These are phyloP conservation scores for Epistrophe grossulariae DNA, from an alignment of 2,888 invertebrate species.

Conservation along the genomic window DNA sequence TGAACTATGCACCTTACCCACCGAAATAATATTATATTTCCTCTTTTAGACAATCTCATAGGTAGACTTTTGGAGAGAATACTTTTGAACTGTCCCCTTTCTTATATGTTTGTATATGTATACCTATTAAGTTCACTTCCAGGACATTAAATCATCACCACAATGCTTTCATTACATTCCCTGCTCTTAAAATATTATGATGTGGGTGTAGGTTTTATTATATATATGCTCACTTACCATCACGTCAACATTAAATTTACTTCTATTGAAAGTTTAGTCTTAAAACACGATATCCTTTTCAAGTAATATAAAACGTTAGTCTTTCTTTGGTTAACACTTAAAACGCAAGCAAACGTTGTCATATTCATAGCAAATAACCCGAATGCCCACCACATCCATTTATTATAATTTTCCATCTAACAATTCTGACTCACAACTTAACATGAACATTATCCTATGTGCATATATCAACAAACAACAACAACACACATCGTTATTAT, in stretches of 20 bases:
- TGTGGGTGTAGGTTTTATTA: not conserved
- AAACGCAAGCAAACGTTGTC: slow-evolving; percentile 43
- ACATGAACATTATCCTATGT: slow-evolving; percentile 18
- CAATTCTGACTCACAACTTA: not conserved
- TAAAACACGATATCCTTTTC: slow-evolving; percentile 35
- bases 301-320: slow-evolving; percentile 25
- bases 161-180: slow-evolving; percentile 51
- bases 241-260: slow-evolving; percentile 23
- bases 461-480: not conserved
- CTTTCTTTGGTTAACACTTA: slow-evolving; percentile 29
- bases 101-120: too few relatives aligned
- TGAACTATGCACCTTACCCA: too few relatives aligned
- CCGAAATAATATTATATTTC: too few relatives aligned
- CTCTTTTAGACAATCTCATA: too few relatives aligned
- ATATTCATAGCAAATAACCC: slow-evolving; percentile 50
- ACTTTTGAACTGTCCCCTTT: too few relatives aligned
- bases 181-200: not conserved
- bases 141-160: slow-evolving; percentile 29
- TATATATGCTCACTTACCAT: slow-evolving; percentile 29
- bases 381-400: slow-evolving; percentile 54
- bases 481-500: slow-evolving; percentile 47
- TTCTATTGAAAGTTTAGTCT: slow-evolving; percentile 33
- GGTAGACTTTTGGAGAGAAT: too few relatives aligned
- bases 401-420: slow-evolving; percentile 22
- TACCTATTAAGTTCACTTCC: slow-evolving; percentile 26